Base-by-base conservation (phyloP, 2,113 vertebrate species). In the Apteryx mantelli region DNA sequence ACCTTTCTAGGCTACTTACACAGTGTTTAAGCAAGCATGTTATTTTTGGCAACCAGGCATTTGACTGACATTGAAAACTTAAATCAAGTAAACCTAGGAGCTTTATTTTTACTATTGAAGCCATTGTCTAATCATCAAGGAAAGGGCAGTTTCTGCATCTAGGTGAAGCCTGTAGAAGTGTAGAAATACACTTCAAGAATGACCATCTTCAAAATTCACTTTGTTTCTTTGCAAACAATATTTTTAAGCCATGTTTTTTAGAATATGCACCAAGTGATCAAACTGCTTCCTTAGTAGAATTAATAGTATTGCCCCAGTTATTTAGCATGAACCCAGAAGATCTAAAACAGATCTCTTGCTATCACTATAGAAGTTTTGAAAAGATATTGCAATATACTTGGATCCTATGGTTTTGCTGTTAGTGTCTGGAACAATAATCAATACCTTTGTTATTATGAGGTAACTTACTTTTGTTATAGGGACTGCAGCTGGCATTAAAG, bases 381-480 rank as follows among this genome's bases (percentile, higher is more conserved):
- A 56, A 44, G 3, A 36, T 52, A 16, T 0, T 20, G 26, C 75
- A 80, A 18, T 80, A 56, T 65, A 7, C 52, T 16, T 38, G 22
- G 65, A 40, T 78, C 26, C 50, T 63, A 10, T 20, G 10, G 36
- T 46, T 93, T 87, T 68, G 21, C 61, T 13, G 5, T 64, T 61
- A 55, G 21, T 52, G 53, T 26, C 50, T 42, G 58, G 66, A 55
- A 74, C 50, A 82, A 24, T 5, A 38, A 69, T 65, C 64, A 81
- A 9, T 44, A 24, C 13, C 3, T 88, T 75, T 34, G 34, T 65
- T 69, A 79, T 50, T 60, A 38, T 89, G 52, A 91, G 55, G 38
- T 88, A 70, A 98, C 98, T 98, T 97, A 99, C 99, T 94, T 98
- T 98, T 36, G 90, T 88, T 66, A 94, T 76, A 36, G 97, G 89